Evolutionary conservation across 2,113 vertebrate genomes (phyloP), one percentile per base, ranked within the genome.

Genomic region (Zosterops borbonicus): DNA sequence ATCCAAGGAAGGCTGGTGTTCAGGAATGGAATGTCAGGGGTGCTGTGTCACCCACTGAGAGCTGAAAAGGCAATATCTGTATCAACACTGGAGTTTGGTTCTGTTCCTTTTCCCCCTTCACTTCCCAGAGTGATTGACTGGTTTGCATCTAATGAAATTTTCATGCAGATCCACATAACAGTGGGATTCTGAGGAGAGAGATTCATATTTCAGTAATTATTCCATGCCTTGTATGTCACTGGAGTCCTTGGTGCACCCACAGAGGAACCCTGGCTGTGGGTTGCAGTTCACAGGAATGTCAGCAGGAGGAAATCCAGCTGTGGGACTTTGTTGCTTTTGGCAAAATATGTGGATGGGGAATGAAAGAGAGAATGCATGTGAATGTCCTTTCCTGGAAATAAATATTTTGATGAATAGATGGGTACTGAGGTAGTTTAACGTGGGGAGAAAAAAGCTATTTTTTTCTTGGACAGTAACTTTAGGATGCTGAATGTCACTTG

Each of bases 151-250:
- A 65, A 76, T 97, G 53, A 91, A 87, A 71, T 87, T 91, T 96
- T 94, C 65, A 84, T 89, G 87, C 29, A 7, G 35, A 64, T 85
- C 47, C 47, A 14, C 14, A 31, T 39, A 93, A 70, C 83, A 92
- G 68, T 83, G 75, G 52, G 71, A 58, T 81, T 67, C 58, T 86
- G 80, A 68, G 79, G 76, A 76, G 3, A 50, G 35, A 83, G n/a
- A 82, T 90, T 49, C 92, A 78, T 94, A 79, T 75, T 95, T 90
- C 73, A 89, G 77, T 89, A 94, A 89, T 93, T 83, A 35, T 29
- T 4, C n/a, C 2, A 0, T 28, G 63, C 33, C 90, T 86, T 86
- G 59, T 64, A 3, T 55, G 71, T 81, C 2, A 1, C 64, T 49
- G 59, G 41, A 58, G 35, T 52, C 35, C 20, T 82, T 68, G 53